These are phyloP conservation scores for Scaptodrosophila latifasciaeformis DNA, from an alignment of 2,888 invertebrate species.

Conservation along the genomic window DNA sequence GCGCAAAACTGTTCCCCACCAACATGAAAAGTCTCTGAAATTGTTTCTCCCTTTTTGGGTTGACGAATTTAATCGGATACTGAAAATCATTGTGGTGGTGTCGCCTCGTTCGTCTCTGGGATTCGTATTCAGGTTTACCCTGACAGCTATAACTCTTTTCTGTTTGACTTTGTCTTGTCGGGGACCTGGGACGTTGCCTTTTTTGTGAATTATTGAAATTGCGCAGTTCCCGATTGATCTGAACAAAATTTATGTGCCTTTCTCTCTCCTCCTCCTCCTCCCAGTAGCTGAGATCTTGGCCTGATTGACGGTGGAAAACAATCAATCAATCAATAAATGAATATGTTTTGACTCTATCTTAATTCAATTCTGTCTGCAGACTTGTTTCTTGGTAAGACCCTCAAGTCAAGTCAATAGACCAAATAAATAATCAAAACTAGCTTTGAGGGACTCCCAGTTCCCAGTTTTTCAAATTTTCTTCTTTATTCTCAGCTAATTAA, in stretches of 20 bases:
- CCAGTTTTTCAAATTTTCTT: no score
- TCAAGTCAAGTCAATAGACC: no score
- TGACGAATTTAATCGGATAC: constrained; percentile 44
- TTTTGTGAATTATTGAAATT: constrained; percentile 67
- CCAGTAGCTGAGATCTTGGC: no score
- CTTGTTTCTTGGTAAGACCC: no score
- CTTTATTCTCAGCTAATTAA: no score
- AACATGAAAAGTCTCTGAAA: neutral
- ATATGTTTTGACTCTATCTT: no score
- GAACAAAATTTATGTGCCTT: constrained; percentile 14
- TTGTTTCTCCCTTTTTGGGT: constrained; percentile 54
- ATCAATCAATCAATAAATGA: constrained; percentile 60
- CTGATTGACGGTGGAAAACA: constrained; percentile 38
- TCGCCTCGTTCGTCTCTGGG: constrained; percentile 36
- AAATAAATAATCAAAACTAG: no score
- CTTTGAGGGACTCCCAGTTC: no score
- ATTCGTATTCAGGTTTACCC: no score
- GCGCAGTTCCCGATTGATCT: constrained; percentile 56
- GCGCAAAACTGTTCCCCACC: neutral
- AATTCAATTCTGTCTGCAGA: no score
- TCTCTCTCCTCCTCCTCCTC: no score
- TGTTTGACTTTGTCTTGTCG: neutral
- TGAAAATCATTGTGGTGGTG: constrained; percentile 32
- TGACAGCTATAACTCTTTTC: constrained; percentile 27
- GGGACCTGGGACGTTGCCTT: constrained; percentile 49